phyloP scores from a whole-genome alignment of 2,888 invertebrate genomes.

The Entomobrya multifasciata region DNA sequence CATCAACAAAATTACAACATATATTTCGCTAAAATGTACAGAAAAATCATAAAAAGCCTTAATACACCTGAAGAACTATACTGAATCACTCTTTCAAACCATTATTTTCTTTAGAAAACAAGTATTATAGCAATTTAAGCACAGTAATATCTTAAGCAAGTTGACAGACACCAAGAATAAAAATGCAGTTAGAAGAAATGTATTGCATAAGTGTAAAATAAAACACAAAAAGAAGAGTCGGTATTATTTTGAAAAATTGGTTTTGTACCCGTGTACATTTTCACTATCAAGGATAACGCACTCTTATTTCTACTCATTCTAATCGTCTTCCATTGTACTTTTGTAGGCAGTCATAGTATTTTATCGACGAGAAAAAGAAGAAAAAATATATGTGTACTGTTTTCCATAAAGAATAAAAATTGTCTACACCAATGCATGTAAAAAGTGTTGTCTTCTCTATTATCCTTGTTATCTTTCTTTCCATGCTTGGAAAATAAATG shows the following conservation, averaged over 20 bases:
- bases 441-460: constrained; percentile 1
- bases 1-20: constrained; percentile 25
- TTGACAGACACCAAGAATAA: neutral
- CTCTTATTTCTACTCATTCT: neutral
- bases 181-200: neutral
- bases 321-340: no score
- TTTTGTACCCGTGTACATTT: constrained; percentile 23
- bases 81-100: constrained; percentile 20
- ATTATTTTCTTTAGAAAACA: no score
- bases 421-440: neutral
- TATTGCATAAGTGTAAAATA: neutral
- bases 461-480: constrained; percentile 30
- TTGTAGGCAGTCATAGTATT: neutral
- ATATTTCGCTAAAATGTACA: neutral
- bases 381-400: neutral
- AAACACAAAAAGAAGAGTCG: neutral
- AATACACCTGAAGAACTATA: constrained; percentile 24
- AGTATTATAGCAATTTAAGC: neutral
- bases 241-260: constrained; percentile 16
- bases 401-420: neutral
- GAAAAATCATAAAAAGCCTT: constrained; percentile 1
- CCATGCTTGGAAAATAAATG: constrained; percentile 43
- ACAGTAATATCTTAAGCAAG: neutral
- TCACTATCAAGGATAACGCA: constrained; percentile 34
- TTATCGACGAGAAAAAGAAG: constrained; percentile 5